Conservation (phyloP, 2,113 vertebrate species). For the Okapia johnstoni region DNA sequence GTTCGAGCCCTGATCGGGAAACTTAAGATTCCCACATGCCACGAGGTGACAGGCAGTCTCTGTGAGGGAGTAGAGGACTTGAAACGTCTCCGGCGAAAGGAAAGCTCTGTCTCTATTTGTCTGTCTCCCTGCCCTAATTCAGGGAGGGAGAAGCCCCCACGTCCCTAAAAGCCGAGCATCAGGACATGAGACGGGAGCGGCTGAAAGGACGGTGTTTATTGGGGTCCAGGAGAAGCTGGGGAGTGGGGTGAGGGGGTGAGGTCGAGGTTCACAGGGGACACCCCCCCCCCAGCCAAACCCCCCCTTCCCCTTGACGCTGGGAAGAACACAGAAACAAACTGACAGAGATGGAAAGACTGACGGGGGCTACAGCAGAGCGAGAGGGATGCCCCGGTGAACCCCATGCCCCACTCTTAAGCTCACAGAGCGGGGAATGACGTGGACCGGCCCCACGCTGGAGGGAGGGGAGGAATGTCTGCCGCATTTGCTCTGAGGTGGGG, state of each 20-base stretch:
- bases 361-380: not conserved
- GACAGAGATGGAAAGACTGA: not conserved
- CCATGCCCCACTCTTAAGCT: not conserved
- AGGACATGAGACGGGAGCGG: not conserved
- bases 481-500: not conserved
- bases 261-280: not conserved
- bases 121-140: not conserved
- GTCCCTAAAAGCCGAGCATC: not conserved
- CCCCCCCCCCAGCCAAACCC: not conserved
- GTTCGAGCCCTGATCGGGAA: not conserved
- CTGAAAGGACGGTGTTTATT: conserved; percentile 63
- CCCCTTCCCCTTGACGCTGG: not conserved
- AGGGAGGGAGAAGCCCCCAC: not conserved
- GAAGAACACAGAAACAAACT: conserved; percentile 2
- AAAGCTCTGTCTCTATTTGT: not conserved
- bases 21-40: not conserved
- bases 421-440: not conserved
- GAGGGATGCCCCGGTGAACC: not conserved
- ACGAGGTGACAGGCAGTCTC: not conserved
- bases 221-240: conserved; percentile 29
- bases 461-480: not conserved
- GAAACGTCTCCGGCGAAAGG: not conserved
- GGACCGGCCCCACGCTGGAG: not conserved
- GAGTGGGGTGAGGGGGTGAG: not conserved
- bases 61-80: not conserved